phyloP scores from a whole-genome alignment of 1,140 invertebrate species.

The Trissolcus basalis region DNA sequence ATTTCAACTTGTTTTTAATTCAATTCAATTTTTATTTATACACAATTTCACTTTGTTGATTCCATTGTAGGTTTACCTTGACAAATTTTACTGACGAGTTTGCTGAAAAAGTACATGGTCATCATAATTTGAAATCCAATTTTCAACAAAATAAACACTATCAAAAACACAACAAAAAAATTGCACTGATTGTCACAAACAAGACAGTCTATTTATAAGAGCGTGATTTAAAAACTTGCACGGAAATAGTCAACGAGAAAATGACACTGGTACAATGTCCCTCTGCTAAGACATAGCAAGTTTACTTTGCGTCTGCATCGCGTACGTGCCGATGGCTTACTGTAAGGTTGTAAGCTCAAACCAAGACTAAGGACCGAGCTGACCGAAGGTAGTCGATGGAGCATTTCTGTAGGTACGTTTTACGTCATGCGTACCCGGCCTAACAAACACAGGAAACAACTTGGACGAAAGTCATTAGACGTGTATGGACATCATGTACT shows the following conservation, averaged over 20 bases:
- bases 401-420: slow-evolving; percentile 48
- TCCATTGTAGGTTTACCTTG: slow-evolving; percentile 2
- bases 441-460: slow-evolving; percentile 42
- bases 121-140: background rate
- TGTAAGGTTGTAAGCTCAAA: slow-evolving; percentile 20
- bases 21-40: too few species aligned
- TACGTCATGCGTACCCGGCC: slow-evolving; percentile 40
- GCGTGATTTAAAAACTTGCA: slow-evolving; percentile 21
- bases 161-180: background rate
- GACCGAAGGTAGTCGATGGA: slow-evolving; percentile 3
- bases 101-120: slow-evolving; percentile 19
- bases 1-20: too few species aligned
- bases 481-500: slow-evolving; percentile 19
- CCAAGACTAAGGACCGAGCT: slow-evolving; percentile 4
- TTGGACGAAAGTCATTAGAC: slow-evolving; percentile 36
- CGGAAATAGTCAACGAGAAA: slow-evolving; percentile 31
- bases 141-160: slow-evolving; percentile 1
- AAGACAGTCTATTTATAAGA: slow-evolving; percentile 29
- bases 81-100: slow-evolving; percentile 6
- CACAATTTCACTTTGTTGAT: too few species aligned
- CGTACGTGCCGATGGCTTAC: slow-evolving; percentile 45
- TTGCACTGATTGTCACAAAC: slow-evolving; percentile 3
- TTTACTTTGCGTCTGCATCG: slow-evolving; percentile 51
- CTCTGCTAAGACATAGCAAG: slow-evolving; percentile 13
- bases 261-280: slow-evolving; percentile 22